Base-by-base conservation (phyloP, 2,797 vertebrate species). In the Melanotaenia maccullochi region DNA sequence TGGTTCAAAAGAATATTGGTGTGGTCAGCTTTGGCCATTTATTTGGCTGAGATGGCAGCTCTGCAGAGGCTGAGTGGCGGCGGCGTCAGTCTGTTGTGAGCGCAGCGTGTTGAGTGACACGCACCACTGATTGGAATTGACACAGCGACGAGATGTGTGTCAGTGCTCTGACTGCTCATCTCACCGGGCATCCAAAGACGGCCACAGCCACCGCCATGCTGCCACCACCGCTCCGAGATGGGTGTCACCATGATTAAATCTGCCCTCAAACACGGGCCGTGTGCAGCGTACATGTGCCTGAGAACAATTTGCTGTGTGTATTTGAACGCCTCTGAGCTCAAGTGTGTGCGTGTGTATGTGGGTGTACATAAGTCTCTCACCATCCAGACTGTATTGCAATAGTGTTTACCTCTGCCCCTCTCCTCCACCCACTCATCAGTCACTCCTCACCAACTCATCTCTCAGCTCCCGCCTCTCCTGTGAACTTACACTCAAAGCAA, bases 121-220 rank as follows among this genome's bases (percentile, higher is more conserved):
- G 63, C 72, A 60, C 86, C 33, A 71, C 91, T 93, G 92, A 95
- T 94, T 89, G 87, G 92, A 94, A 94, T 89, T 94, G 94, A 95
- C 92, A 75, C 77, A 79, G 83, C 81, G 82, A 88, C 88, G 93
- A 89, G 92, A 91, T 92, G 88, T 89, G 90, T 94, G 92, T 94
- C 92, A 92, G 86, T 59, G 85, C 85, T 88, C 82, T 79, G 90
- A 93, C 91, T 94, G 92, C 91, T 95, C 94, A 93, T 93, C 93
- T 94, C 83, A 68, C 85, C 38, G 73, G 85, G 86, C 87, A 82
- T 77, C 83, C 87, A 73, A 85, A 91, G 87, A 91, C 68, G 66
- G 81, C 73, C 85, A 54, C 82, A 60, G 67, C 87, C 86, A 70
- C 85, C 66, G 78, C 89, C 73, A 72, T 62, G 84, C 84, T 76